Evolutionary conservation across 2,888 invertebrate genomes (phyloP).

Genomic region (Dasysyrphus albostriatus): DNA sequence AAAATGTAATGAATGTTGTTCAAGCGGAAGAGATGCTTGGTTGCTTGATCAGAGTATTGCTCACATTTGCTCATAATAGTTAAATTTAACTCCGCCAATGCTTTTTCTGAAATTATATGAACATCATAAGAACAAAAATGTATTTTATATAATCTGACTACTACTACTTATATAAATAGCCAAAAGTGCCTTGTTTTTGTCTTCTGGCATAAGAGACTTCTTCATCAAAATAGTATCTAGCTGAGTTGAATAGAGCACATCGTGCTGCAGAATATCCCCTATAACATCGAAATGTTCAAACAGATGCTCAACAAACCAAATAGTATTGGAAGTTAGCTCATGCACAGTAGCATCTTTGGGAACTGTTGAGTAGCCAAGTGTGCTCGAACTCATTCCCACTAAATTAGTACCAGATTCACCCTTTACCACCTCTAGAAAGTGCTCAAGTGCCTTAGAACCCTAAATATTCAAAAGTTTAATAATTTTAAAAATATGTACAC

Average conservation of each 20-base stretch:
- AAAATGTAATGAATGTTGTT: constrained; percentile 98
- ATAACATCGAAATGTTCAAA: constrained; percentile 91
- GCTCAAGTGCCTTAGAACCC: constrained; percentile 96
- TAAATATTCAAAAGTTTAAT: constrained; percentile 79
- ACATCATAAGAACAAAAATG: constrained; percentile 41
- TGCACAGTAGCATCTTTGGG: constrained; percentile 99
- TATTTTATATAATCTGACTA: not conserved
- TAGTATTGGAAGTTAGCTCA: constrained; percentile 96
- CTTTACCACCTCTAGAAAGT: constrained; percentile 95
- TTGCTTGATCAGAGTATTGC: constrained; percentile 93
- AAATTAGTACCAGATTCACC: constrained; percentile 91
- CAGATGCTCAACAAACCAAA: constrained; percentile 95
- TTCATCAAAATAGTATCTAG: constrained; percentile 85
- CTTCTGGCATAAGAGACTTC: constrained; percentile 84
- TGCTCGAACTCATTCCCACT: constrained; percentile 83
- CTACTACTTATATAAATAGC: constrained; percentile 91
- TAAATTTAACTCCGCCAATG: constrained; percentile 94
- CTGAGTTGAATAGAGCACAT: constrained; percentile 85
- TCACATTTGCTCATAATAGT: constrained; percentile 96
- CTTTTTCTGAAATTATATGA: constrained; percentile 88
- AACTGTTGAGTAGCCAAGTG: constrained; percentile 80
- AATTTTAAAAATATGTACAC: not conserved
- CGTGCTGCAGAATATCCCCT: constrained; percentile 86
- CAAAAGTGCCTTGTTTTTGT: constrained; percentile 87
- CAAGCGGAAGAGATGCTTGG: constrained; percentile 94